Conservation (phyloP, 2,113 vertebrate species). For the Sander lucioperca region DNA sequence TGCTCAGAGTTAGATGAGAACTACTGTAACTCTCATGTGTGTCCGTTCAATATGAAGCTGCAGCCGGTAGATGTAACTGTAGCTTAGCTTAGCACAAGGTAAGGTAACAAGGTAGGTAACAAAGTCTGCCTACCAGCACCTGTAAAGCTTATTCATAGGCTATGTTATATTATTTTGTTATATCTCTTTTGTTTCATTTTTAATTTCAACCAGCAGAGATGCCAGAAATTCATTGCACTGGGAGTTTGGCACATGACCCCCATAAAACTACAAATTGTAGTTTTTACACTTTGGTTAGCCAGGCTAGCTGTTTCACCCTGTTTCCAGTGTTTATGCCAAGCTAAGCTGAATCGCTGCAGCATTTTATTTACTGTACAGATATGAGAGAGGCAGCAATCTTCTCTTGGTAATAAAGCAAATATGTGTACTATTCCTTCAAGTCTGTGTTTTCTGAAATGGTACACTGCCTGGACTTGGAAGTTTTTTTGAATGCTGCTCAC, state of each 20-base stretch:
- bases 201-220: background rate
- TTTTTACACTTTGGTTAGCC: no score
- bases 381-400: background rate
- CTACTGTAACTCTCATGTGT: background rate
- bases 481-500: background rate
- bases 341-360: background rate
- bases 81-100: background rate
- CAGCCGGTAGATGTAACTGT: background rate
- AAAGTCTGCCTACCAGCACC: background rate
- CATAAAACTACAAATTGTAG: background rate
- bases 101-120: no score
- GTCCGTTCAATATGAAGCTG: background rate
- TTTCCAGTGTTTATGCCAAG: background rate
- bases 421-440: background rate
- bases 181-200: no score
- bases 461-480: background rate
- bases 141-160: background rate
- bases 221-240: no score
- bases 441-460: background rate
- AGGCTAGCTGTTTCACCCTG: background rate
- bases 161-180: background rate
- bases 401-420: background rate
- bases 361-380: background rate
- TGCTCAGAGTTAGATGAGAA: background rate
- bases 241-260: background rate